Conservation (phyloP, 2,113 vertebrate genomes). For the Tor tambroides region DNA sequence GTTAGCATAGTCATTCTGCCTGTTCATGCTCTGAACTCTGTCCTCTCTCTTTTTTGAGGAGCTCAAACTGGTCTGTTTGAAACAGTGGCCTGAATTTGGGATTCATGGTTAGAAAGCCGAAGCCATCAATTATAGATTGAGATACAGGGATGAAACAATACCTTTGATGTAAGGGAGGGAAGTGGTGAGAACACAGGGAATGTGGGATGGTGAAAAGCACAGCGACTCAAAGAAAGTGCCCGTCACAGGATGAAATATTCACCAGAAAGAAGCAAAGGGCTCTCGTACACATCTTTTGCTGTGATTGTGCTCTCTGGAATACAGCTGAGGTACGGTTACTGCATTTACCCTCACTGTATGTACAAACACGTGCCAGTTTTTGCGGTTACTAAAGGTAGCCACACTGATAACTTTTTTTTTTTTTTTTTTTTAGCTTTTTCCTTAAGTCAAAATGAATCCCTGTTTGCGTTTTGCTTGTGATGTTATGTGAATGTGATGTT, state of each 20-base stretch:
- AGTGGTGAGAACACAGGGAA: conserved; percentile 46
- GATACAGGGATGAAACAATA: conserved; percentile 51
- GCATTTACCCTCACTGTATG: neutral
- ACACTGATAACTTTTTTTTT: neutral
- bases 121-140: conserved; percentile 67
- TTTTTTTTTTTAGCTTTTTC: neutral
- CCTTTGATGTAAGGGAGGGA: conserved; percentile 70
- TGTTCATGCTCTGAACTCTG: conserved; percentile 19
- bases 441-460: neutral
- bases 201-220: conserved; percentile 31
- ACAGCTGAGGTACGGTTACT: neutral
- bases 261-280: conserved; percentile 4
- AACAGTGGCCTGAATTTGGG: conserved; percentile 52
- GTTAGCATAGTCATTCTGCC: conserved; percentile 4
- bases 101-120: conserved; percentile 59
- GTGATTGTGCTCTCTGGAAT: conserved; percentile 37
- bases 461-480: neutral
- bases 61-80: conserved; percentile 30
- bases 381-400: neutral
- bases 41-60: conserved; percentile 13
- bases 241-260: conserved; percentile 50
- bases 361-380: neutral
- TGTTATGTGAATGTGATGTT: neutral
- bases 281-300: conserved; percentile 26
- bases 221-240: conserved; percentile 23